Evolutionary conservation across 2,888 invertebrate species (phyloP).

Genomic region (Sminthurides aquaticus): DNA sequence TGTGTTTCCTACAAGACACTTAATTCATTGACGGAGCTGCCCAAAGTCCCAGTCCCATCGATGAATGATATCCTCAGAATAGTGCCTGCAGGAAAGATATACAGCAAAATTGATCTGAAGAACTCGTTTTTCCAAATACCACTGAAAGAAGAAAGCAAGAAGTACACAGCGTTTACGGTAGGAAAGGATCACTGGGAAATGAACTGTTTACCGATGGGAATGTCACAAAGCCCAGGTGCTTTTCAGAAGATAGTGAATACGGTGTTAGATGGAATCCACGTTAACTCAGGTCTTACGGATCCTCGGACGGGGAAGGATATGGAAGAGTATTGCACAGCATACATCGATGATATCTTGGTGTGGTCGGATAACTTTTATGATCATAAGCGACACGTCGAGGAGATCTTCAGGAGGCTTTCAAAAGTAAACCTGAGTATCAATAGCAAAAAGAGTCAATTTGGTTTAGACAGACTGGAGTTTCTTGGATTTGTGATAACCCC

Average conservation of each 20-base stretch:
- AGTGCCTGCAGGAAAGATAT: too few relatives aligned
- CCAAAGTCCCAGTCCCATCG: too few relatives aligned
- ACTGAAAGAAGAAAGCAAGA: background rate
- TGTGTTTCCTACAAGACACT: too few relatives aligned
- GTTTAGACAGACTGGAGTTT: background rate
- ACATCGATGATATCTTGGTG: too few relatives aligned
- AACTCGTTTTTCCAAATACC: background rate
- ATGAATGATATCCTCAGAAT: too few relatives aligned
- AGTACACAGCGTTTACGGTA: background rate
- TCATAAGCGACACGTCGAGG: background rate
- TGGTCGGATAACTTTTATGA: background rate
- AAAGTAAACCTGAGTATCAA: background rate
- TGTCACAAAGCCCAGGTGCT: background rate
- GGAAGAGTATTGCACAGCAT: background rate
- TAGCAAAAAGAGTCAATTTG: background rate
- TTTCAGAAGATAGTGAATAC: background rate
- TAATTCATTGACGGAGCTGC: too few relatives aligned
- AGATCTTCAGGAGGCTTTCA: background rate
- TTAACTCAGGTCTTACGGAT: background rate
- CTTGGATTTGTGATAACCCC: background rate
- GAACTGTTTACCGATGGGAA: background rate
- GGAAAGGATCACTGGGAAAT: background rate
- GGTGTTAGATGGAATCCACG: background rate
- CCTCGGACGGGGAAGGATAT: background rate
- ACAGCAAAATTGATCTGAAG: too few relatives aligned